Percentiles rank a stretch among this genome's conserved stretches.
These are phyloP conservation scores for Eilema caniola DNA, from an alignment of 2,888 invertebrate genomes.

Conservation along the genomic window DNA sequence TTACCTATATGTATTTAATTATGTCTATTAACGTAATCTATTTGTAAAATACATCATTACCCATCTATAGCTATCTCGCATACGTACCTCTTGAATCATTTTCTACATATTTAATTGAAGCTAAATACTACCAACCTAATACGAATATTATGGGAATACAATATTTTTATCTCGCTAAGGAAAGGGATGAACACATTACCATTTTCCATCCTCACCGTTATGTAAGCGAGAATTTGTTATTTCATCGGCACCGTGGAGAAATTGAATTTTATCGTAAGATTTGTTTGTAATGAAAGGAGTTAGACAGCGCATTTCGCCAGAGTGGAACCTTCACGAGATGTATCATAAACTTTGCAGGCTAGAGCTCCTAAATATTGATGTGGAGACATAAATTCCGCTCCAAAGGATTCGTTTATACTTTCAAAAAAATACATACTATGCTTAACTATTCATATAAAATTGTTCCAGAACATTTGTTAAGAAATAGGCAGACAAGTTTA, in stretches of 20 bases:
- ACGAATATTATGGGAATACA: slow-evolving; percentile 6
- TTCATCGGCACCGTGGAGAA: background rate
- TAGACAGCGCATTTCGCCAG: background rate
- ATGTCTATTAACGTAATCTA: too few relatives aligned
- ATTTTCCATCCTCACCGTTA: slow-evolving; percentile 3
- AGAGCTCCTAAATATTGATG: background rate
- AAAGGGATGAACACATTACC: slow-evolving; percentile 6
- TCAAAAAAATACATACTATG: background rate
- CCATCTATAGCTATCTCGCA: background rate
- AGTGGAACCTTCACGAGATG: background rate
- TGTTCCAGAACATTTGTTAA: background rate
- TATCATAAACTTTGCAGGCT: background rate
- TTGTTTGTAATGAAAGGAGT: slow-evolving; percentile 5
- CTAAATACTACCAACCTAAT: background rate
- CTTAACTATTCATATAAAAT: background rate
- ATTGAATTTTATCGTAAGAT: slow-evolving; percentile 20
- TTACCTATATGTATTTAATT: too few relatives aligned
- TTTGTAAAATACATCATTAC: background rate
- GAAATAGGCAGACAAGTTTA: too few relatives aligned
- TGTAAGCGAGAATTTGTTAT: slow-evolving; percentile 15
- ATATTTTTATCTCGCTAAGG: background rate
- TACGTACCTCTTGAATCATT: background rate
- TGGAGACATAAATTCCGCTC: background rate
- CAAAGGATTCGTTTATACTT: background rate
- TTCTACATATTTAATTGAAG: background rate